phyloP scores from a whole-genome alignment of 2,888 invertebrate species.

The Idaea aversata region DNA sequence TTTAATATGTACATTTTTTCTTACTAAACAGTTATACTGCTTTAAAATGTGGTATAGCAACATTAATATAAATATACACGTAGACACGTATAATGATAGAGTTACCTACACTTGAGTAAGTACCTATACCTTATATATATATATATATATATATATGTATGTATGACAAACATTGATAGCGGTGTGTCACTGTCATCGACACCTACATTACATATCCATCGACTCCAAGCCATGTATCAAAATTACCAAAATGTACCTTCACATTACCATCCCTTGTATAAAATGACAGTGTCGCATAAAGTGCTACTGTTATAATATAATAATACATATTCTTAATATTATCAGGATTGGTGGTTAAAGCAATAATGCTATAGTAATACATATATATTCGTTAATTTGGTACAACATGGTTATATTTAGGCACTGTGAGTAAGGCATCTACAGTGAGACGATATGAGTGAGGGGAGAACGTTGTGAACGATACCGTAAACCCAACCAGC shows the following conservation, averaged over 20 bases:
- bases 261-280: conserved; percentile 3
- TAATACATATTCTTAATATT: conserved; percentile 59
- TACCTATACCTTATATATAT: too few species aligned
- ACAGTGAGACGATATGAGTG: conserved; percentile 85
- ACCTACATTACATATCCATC: conserved; percentile 14
- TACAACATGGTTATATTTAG: conserved; percentile 80
- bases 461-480: conserved; percentile 27
- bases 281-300: conserved; percentile 7
- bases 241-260: background rate
- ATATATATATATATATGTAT: conserved; percentile 26
- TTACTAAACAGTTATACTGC: conserved; percentile 35
- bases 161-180: conserved; percentile 27
- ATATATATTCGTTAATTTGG: conserved; percentile 63
- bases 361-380: conserved; percentile 62
- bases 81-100: conserved; percentile 1
- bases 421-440: conserved; percentile 93
- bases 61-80: conserved; percentile 27
- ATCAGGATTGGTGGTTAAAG: conserved; percentile 67
- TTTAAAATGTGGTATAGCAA: conserved; percentile 38
- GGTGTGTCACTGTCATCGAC: conserved; percentile 25
- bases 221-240: background rate
- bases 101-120: conserved; percentile 23
- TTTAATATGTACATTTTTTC: conserved; percentile 19
- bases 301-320: conserved; percentile 32
- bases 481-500: background rate